Base-by-base conservation (phyloP, 1,140 invertebrate species). In the Euwallacea similis region DNA sequence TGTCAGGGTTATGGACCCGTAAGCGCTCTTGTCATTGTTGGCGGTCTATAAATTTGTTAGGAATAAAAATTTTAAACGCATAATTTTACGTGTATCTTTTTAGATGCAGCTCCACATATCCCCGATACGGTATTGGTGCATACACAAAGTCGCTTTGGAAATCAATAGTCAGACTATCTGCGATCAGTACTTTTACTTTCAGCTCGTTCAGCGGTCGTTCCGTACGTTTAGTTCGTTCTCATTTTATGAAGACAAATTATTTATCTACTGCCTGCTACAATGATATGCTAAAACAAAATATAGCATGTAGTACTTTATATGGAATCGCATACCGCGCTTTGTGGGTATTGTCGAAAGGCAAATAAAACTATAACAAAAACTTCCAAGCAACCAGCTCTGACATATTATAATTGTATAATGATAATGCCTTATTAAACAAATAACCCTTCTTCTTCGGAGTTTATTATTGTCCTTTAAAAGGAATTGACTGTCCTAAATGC, bases 231-330 rank as follows among this genome's bases (percentile, higher is more conserved):
- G 69, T 59, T 66, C 59, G 63, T 66, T 59, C 69, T 59, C 33
- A 64, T 71, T 70, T 71, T 61, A 65, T 60, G 41, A 71, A 65
- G 69, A 71, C 69, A 71, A 71, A 71, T 71, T 71, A 71, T 71
- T 71, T 71, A 71, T 71, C 62, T 66, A 71, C 63, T 65, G 16
- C 55, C 61, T 46, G 60, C 21, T 70, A 58, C 61, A 66, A 66
- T 59, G 56, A 71, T 66, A 71, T 71, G 69, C 69, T 66, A 60
- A 71, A 66, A 59, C 21, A 66, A 71, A 59, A 71, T 71, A 61
- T 63, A 70, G 33, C 68, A 71, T 71, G 63, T 33, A 15, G 33
- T 66, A 65, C 69, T 71, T 50, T 71, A 71, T 71, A 71, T 64
- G 69, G 69, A 65, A 47, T 64, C 15, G 55, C 33, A 11, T 33